Evolutionary conservation across 1,140 invertebrate genomes (phyloP), one percentile per base, ranked within the genome.

Genomic region (Drosophila grimshawi): DNA sequence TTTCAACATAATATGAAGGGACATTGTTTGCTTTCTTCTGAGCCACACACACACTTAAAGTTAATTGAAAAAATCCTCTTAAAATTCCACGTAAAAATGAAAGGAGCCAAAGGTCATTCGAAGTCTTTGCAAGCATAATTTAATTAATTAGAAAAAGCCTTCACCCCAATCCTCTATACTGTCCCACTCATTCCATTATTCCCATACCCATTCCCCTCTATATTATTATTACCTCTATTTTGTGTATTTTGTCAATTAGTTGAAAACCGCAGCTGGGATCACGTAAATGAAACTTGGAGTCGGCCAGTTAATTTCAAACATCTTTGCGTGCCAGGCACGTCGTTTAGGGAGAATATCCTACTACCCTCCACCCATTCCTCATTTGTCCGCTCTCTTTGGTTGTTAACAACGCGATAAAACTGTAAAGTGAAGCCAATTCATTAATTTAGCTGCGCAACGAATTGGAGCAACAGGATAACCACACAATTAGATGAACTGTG

Each of bases 71-170:
- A 70, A 75, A 70, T 39, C 60, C 67, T 64, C 60, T 70, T 75
- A 59, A 64, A 75, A 75, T 46, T 70, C 53, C 53, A 64, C 33
- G 60, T 64, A 49, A 39, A 61, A 68, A 56, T 41, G 35, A 8
- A 29, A 73, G 41, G 11, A 49, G 46, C 35, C 8, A 30, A 55
- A 49, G 35, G 10, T 46, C 11, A 57, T n/a, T 10, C 52, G 65
- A 60, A 71, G 29, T 65, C 52, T 78, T 78, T 71, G 72, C 60
- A 65, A 69, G 51, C 76, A 70, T 71, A 65, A 78, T 78, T 78
- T 76, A 71, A 78, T 78, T 78, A 78, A 78, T 76, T 78, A 78
- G 52, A 61, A 51, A 46, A 72, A 66, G 61, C 55, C 55, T 41
- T 35, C 29, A 48, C 41, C 51, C 27, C 45, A 60, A 59, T 49